Conservation (phyloP, 2,888 invertebrate genomes). For the Eupeodes luniger region DNA sequence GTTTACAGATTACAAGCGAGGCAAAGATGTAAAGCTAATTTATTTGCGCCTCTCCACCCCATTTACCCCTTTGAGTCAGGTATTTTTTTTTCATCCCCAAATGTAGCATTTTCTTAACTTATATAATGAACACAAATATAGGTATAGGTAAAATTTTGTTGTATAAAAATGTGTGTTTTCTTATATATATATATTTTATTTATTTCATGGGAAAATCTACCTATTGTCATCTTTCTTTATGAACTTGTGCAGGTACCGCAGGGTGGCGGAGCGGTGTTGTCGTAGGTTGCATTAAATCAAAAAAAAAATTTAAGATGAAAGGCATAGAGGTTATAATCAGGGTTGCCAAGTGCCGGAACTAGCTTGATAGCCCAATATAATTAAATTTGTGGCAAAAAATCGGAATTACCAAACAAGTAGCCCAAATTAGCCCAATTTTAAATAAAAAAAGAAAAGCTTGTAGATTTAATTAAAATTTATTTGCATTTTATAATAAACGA, state of each 20-base stretch:
- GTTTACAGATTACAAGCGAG: slow-evolving; percentile 55
- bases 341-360: too few relatives aligned
- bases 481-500: too few relatives aligned
- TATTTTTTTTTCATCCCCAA: slow-evolving; percentile 23
- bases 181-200: slow-evolving; percentile 13
- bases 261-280: slow-evolving; percentile 1
- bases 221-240: slow-evolving; percentile 69
- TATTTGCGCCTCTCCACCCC: slow-evolving; percentile 46
- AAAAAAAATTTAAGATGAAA: not conserved
- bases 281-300: slow-evolving; percentile 52
- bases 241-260: slow-evolving; percentile 50
- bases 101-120: slow-evolving; percentile 64
- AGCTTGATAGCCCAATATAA: too few relatives aligned
- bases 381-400: too few relatives aligned
- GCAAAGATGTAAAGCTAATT: slow-evolving; percentile 60
- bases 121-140: slow-evolving; percentile 58
- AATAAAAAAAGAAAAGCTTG: too few relatives aligned
- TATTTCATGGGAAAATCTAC: slow-evolving; percentile 56
- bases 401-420: too few relatives aligned
- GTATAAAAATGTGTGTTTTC: slow-evolving; percentile 22
- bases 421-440: too few relatives aligned
- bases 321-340: slow-evolving; percentile 16
- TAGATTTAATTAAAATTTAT: too few relatives aligned
- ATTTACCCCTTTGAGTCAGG: slow-evolving; percentile 20
- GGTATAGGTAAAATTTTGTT: slow-evolving; percentile 24